Evolutionary conservation across 2,113 vertebrate species (phyloP).

Genomic region (Mus spicilegus): DNA sequence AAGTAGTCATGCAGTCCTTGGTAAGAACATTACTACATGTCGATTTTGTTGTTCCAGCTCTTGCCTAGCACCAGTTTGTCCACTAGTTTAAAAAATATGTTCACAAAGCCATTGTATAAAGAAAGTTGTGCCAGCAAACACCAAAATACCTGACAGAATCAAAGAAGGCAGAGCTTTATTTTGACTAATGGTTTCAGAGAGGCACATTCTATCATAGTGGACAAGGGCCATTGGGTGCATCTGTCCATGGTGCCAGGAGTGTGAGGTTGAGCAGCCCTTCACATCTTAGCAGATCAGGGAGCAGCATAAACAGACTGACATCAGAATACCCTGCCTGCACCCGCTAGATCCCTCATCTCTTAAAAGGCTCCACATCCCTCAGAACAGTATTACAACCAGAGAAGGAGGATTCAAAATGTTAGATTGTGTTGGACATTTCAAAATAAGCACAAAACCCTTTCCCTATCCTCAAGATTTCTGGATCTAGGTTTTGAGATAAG

Average conservation of each 20-base stretch:
- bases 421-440: neutral
- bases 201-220: neutral
- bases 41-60: constrained; percentile 24
- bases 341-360: neutral
- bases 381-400: neutral
- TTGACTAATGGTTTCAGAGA: neutral
- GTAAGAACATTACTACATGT: constrained; percentile 35
- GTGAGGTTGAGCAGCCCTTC: neutral
- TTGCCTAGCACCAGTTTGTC: constrained; percentile 41
- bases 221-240: neutral
- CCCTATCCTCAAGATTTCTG: neutral
- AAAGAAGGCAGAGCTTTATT: neutral
- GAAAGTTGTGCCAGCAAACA: neutral
- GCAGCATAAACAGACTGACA: neutral
- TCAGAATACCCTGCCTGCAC: neutral
- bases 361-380: neutral
- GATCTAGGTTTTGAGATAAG: neutral
- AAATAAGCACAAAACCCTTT: neutral
- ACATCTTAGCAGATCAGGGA: neutral
- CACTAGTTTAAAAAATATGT: constrained; percentile 20
- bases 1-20: constrained; percentile 34
- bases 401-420: neutral
- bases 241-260: neutral
- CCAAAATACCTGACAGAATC: neutral
- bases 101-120: constrained; percentile 3